Evolutionary conservation across 2,888 invertebrate species (phyloP).

Genomic region (Caenorhabditis plicata): DNA sequence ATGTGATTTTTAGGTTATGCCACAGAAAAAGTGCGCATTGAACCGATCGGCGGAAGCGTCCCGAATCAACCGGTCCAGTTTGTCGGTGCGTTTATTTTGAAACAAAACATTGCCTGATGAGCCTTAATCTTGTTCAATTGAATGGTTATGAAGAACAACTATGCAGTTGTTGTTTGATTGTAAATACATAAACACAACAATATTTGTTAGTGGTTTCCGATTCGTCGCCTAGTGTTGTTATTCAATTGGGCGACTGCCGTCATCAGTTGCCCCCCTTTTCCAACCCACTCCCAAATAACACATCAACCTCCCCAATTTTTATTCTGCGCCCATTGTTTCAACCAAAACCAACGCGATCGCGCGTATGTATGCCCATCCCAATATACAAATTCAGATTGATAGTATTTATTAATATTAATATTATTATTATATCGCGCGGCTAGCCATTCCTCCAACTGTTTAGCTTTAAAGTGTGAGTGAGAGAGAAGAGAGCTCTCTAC

Average conservation of each 20-base stretch:
- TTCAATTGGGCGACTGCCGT: no score
- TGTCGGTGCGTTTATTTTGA: constrained; percentile 74
- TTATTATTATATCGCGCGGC: no score
- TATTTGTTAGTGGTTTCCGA: no score
- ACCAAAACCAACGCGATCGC: constrained; percentile 22
- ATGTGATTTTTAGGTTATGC: constrained; percentile 69
- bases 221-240: no score
- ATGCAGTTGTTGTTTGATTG: neutral
- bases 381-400: no score
- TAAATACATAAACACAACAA: no score
- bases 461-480: neutral
- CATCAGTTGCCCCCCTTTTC: no score
- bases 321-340: no score
- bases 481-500: constrained; percentile 3
- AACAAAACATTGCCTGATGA: constrained; percentile 2
- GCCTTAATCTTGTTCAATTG: constrained; percentile 1
- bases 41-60: constrained; percentile 87
- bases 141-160: neutral
- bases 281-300: no score
- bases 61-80: constrained; percentile 96
- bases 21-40: constrained; percentile 87
- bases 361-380: constrained; percentile 15
- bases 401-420: no score
- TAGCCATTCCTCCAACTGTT: neutral
- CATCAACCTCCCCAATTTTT: no score